phyloP scores from a whole-genome alignment of 2,797 vertebrate species.

The Muscicapa striata region DNA sequence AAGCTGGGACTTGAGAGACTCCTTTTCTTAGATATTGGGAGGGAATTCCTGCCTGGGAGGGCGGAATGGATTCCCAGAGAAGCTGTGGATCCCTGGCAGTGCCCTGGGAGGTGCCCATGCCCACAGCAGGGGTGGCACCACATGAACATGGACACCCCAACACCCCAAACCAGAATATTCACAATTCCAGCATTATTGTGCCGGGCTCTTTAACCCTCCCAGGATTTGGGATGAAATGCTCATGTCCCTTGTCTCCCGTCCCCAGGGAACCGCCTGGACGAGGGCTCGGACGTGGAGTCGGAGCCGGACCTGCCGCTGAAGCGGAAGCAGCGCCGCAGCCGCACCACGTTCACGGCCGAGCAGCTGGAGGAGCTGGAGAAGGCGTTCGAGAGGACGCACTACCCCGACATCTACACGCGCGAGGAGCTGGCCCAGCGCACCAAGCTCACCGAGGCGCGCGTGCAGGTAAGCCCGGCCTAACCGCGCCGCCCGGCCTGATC shows the following conservation, averaged over 20 bases:
- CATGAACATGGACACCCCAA: accelerated
- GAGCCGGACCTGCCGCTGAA: constrained; percentile 97
- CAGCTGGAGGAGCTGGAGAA: constrained; percentile 99
- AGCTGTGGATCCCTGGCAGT: no score
- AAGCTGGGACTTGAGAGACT: no score
- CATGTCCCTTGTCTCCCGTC: accelerated
- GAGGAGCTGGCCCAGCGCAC: constrained; percentile 98
- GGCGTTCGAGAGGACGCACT: constrained; percentile 97
- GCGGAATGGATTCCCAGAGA: no score
- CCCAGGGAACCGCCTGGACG: constrained; percentile 89
- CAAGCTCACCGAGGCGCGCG: constrained; percentile 95
- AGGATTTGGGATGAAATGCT: background rate
- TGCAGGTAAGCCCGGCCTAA: constrained; percentile 84
- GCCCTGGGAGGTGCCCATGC: no score
- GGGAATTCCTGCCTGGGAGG: no score
- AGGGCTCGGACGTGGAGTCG: constrained; percentile 94
- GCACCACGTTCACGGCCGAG: constrained; percentile 97
- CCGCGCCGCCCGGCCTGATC: no score
- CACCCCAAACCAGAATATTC: background rate
- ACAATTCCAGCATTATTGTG: accelerated
- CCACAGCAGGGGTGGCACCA: no score
- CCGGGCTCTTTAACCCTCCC: background rate
- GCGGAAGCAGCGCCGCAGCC: constrained; percentile 96
- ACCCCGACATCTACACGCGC: constrained; percentile 97
- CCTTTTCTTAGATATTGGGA: no score